Evolutionary conservation across 1,140 invertebrate genomes (phyloP).

Genomic region (Cepaea nemoralis): DNA sequence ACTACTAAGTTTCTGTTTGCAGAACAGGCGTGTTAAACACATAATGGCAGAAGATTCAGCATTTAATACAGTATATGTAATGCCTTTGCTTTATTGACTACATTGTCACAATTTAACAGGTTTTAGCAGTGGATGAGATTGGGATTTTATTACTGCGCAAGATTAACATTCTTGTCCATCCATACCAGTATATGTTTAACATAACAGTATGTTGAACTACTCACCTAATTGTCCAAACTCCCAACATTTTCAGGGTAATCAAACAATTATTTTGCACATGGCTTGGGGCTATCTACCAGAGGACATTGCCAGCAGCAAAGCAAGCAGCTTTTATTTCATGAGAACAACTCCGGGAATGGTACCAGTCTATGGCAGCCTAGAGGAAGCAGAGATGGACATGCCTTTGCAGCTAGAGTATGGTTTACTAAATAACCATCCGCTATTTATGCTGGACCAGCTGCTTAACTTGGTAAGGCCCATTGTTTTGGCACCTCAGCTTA

Average conservation of each 20-base stretch:
- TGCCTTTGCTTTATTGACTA: no score
- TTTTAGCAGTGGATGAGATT: no score
- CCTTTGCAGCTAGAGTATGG: constrained; percentile 24
- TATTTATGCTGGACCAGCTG: background rate
- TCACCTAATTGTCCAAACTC: background rate
- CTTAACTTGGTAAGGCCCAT: constrained; percentile 22
- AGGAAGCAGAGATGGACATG: constrained; percentile 20
- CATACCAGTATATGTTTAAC: no score
- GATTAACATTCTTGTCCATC: no score
- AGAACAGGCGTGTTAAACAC: no score
- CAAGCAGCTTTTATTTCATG: constrained; percentile 4
- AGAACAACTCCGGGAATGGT: background rate
- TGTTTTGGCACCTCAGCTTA: no score
- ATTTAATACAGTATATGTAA: no score
- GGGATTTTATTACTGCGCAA: no score
- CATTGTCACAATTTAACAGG: no score
- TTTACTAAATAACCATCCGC: constrained; percentile 1
- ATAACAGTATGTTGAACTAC: no score
- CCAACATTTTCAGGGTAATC: background rate
- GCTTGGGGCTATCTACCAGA: constrained; percentile 18
- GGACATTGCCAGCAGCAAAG: background rate
- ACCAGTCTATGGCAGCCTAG: background rate
- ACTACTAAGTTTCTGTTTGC: no score
- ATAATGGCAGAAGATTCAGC: no score
- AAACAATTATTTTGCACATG: constrained; percentile 8